Evolutionary conservation across 2,888 invertebrate genomes (phyloP).

Genomic region (Drosophila aldrichi): DNA sequence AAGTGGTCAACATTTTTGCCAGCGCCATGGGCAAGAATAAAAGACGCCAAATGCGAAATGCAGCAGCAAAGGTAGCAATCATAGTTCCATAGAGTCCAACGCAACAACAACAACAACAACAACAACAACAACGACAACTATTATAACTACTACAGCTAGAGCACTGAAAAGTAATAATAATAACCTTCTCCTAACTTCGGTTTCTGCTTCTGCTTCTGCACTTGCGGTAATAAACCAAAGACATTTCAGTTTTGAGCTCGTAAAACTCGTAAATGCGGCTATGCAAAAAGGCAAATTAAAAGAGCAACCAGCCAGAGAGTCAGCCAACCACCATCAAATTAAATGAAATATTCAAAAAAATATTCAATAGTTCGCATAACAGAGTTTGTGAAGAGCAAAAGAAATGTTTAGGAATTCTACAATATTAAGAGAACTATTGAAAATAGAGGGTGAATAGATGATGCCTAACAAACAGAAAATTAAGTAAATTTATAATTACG

Average conservation of each 20-base stretch:
- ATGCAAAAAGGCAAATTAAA: conserved; percentile 53
- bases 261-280: conserved; percentile 57
- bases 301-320: conserved; percentile 20
- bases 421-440: not conserved
- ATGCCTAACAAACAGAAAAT: not conserved
- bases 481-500: no score
- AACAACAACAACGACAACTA: conserved; percentile 10
- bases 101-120: conserved; percentile 7
- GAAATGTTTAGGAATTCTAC: not conserved
- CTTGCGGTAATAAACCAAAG: conserved; percentile 68
- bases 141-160: conserved; percentile 25
- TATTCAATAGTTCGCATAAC: conserved; percentile 23
- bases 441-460: not conserved
- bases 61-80: conserved; percentile 68
- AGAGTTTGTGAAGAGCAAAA: conserved; percentile 12
- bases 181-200: conserved; percentile 60
- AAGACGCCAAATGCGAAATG: conserved; percentile 61
- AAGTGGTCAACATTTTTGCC: conserved; percentile 79
- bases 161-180: conserved; percentile 60
- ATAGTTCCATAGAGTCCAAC: conserved; percentile 55
- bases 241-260: conserved; percentile 57
- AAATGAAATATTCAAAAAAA: conserved; percentile 37
- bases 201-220: conserved; percentile 37
- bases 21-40: conserved; percentile 75
- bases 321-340: conserved; percentile 37